Base-by-base conservation (phyloP, 2,797 vertebrate genomes). In the Artibeus lituratus region DNA sequence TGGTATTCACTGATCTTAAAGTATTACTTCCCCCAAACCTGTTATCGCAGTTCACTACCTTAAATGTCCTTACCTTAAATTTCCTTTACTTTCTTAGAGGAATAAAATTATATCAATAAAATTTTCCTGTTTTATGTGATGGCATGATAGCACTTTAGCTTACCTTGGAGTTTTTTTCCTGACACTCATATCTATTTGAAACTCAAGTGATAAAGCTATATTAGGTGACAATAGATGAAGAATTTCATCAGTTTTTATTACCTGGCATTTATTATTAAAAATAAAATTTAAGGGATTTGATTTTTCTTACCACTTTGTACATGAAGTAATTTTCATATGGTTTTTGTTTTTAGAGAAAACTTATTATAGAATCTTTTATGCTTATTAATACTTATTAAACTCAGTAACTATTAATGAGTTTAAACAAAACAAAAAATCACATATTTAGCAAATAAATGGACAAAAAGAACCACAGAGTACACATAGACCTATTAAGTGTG, bases 281-380 rank as follows among this genome's bases (percentile, higher is more conserved):
- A 84, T 83, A 90, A 85, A 87, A 74, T 92, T 87, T 88, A 53
- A 53, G 21, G n/a, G 26, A 32, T 78, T 78, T 92, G 72, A 49
- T 59, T 96, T 77, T 78, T 91, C 39, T 86, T n/a, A 69, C 62
- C 42, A 51, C 35, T 65, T 94, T 90, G n/a, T 18, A 57, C 7
- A 80, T 74, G 94, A 85, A 49, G 9, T 47, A 72, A 59, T 92
- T 77, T 92, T 89, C 62, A 8, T 70, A 21, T 84, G 35, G 44
- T 85, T 89, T 26, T 92, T 95, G 21, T 93, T 70, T 83, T 91
- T 90, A 87, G 37, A 78, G 59, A 94, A 83, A 96, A 87, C 3
- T 73, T 83, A 73, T 29, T 86, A 32, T 80, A 81, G 49, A 85
- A 85, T 11, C 9, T 83, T 81, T 85, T 91, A 70, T 89, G 53